Base-by-base conservation (phyloP, 2,113 vertebrate species). In the Orthochromis indermauri region DNA sequence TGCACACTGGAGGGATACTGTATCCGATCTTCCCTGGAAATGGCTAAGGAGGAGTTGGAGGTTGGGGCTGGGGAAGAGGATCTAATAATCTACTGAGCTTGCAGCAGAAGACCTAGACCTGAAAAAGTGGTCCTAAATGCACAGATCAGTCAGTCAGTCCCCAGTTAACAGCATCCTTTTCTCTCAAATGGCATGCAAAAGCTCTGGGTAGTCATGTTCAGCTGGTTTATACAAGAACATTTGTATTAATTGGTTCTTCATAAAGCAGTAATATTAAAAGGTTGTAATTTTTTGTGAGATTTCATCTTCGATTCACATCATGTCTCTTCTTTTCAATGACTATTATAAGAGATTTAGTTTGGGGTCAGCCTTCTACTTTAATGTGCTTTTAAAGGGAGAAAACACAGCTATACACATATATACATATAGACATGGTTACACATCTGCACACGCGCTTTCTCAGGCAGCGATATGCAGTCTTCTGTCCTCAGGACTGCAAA, bases 401-500 rank as follows among this genome's bases (percentile, higher is more conserved):
- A 28, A 78, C 45, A 51, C 10, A 51, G 33, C 51, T 57, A 59
- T 85, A 54, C 76, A 66, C 84, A 76, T 7, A 40, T 83, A 33
- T 35, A 53, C 82, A 76, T 86, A 76, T 1, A 26, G 73, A 82
- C 51, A 66, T 12, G 45, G 61, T 71, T 57, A 84, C 55, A 61
- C 57, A 87, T 83, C 37, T 76, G 80, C 71, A 33, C 63, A 71
- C 82, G 2, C 1, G 37, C 81, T 47, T 53, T 40, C 47, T 85
- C 21, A 81, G 86, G 87, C 82, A 24, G 80, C 37, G 86, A 87
- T 90, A 85, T 71, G 45, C 82, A 55, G 76, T 78, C 51, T 40
- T 86, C 89, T 85, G 37, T 91, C 88, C 82, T 80, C 82, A 53
- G 83, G 82, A 80, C 57, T 33, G 84, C 81, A 88, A 79, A 93